Evolutionary conservation across 2,888 invertebrate genomes (phyloP).

Genomic region (Melanotus villosus): DNA sequence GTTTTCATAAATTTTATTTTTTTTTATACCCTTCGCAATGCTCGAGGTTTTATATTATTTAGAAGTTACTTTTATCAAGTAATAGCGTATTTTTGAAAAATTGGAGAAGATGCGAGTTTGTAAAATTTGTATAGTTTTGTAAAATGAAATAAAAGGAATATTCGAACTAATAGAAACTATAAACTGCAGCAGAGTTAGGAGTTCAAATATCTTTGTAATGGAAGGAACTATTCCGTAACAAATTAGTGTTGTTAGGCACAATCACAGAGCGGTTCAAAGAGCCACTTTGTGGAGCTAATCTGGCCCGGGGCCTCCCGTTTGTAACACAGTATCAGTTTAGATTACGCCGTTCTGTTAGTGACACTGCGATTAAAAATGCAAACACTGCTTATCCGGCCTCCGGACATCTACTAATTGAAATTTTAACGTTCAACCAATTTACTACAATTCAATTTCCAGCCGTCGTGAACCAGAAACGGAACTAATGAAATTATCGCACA

Average conservation of each 20-base stretch:
- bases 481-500: constrained; percentile 66
- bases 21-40: no score
- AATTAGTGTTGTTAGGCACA: constrained; percentile 52
- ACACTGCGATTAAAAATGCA: constrained; percentile 66
- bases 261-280: constrained; percentile 54
- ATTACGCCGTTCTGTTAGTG: constrained; percentile 62
- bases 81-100: no score
- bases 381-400: constrained; percentile 53
- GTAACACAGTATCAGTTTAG: constrained; percentile 63
- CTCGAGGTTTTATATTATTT: no score
- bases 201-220: constrained; percentile 28
- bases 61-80: no score
- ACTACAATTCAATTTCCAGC: constrained; percentile 60
- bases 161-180: constrained; percentile 30
- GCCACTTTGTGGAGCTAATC: constrained; percentile 58
- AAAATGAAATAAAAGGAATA: constrained; percentile 6
- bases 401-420: constrained; percentile 64
- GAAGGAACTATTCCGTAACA: constrained; percentile 50
- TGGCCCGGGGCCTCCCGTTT: constrained; percentile 57
- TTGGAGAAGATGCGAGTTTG: no score
- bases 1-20: no score
- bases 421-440: constrained; percentile 60
- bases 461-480: constrained; percentile 55
- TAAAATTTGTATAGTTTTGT: no score
- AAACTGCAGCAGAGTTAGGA: constrained; percentile 12